Base-by-base conservation (phyloP, 30 jellyfish, hydroid and myxozoan species). In the Hydractinia symbiolongicarpus region DNA sequence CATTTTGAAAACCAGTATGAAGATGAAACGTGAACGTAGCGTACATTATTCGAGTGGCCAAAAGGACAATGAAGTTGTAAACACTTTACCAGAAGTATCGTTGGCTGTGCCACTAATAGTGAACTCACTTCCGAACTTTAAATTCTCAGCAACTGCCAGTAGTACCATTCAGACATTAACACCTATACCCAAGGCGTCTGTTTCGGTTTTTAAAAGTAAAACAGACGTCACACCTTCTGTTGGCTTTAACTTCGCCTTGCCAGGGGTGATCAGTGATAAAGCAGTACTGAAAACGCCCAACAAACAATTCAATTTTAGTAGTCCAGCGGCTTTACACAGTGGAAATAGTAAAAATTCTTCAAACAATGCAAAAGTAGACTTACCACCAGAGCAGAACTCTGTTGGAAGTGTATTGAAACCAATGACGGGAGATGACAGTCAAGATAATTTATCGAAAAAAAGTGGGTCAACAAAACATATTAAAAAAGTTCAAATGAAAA, bases 1-100 rank as follows among this genome's bases (percentile, higher is more conserved):
- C 1, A 30, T 30, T 30, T 30, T 30, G 44, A 30, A 30, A 30
- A 30, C 44, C 44, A 30, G 44, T 30, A 50, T 72, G 9, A 91
- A 91, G 68, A 85, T 91, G 82, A 91, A 74, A 84, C 85, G 94
- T 9, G 96, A 86, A 69, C 84, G 89, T 7, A 82, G 84, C 0
- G 62, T 52, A 30, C 17, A 9, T n/a, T 84, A 79, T 58, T 20
- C 78, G 49, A 61, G 95, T 6, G 95, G 81, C 66, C 78, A 68
- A 13, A 21, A 91, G 40, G 81, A 88, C 8, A 76, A 68, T 0
- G 83, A 67, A n/a, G 44, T 66, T 66, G 49, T 10, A 3, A 50
- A 57, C 14, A 83, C 17, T 40, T 64, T 14, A 5, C 90, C 97
- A 60, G 86, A 57, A 56, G 71, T 84, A 20, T 57, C 61, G n/a